Evolutionary conservation across 2,797 vertebrate genomes (phyloP).

Genomic region (Cryptoprocta ferox): DNA sequence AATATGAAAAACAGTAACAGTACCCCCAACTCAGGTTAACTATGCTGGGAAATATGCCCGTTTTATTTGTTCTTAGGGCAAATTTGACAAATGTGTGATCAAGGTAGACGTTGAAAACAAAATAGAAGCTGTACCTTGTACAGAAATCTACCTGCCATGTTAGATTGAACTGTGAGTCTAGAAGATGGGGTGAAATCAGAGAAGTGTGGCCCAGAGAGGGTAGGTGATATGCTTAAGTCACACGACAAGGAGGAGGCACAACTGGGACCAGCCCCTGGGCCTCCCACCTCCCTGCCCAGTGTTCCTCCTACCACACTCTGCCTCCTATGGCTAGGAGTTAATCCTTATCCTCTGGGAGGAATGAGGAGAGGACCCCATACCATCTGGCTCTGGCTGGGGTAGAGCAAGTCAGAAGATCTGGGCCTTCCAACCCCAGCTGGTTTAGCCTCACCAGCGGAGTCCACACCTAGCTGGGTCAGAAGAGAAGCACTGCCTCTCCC

Average conservation of each 20-base stretch:
- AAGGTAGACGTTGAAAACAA: constrained; percentile 16
- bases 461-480: background rate
- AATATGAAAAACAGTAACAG: background rate
- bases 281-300: background rate
- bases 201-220: background rate
- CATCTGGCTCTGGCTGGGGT: background rate
- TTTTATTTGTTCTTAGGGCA: background rate
- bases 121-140: constrained; percentile 64
- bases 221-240: background rate
- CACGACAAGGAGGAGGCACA: background rate
- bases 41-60: background rate
- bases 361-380: background rate
- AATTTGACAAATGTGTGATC: background rate
- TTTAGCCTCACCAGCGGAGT: background rate
- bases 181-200: background rate
- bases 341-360: background rate
- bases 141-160: background rate
- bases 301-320: background rate
- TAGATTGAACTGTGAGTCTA: background rate
- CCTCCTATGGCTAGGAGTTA: background rate
- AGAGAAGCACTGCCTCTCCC: background rate
- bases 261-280: background rate
- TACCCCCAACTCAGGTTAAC: background rate
- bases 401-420: background rate
- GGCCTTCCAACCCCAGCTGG: background rate